Base-by-base conservation (phyloP, 2,888 invertebrate genomes). In the Hemaris fuciformis region DNA sequence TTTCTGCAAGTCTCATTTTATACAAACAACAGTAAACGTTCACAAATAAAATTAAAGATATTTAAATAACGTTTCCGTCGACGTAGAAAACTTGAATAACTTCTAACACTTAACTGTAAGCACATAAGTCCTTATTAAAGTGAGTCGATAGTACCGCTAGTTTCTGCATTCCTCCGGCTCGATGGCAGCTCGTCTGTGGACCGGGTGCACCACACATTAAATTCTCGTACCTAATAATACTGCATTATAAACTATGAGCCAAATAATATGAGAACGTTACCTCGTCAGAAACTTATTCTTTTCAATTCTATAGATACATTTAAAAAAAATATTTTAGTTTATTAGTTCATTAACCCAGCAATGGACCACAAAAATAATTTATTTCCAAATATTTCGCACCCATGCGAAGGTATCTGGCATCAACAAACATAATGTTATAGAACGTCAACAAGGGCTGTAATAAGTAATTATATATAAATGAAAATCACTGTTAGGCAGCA, bases 401-500 rank as follows among this genome's bases (percentile, higher is more conserved):
- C n/a, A n/a, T n/a, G n/a, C n/a, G n/a, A n/a, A n/a, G n/a, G n/a
- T n/a, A n/a, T n/a, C n/a, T n/a, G n/a, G n/a, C n/a, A n/a, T n/a
- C n/a, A n/a, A n/a, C n/a, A 25, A n/a, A 45, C 13, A 22, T 23
- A 4, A 23, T 46, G 46, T 46, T 43, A 15, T n/a, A 25, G 25
- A 25, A 7, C 25, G 15, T 27, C 25, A 48, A 46, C 23, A 25
- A 2, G 18, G 18, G 18, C 58, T 59, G 27, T 42, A 57, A n/a
- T n/a, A 59, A 10, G 42, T 42, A n/a, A n/a, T n/a, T n/a, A 43
- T 43, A 25, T 42, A 6, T 59, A 59, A 56, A 63, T 66, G 42
- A 59, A 59, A 43, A 43, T 43, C 34, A 38, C 38, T 64, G 66
- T 63, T 43, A 59, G 60, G 53, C 56, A 64, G 62, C 57, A 61